Base-by-base conservation (phyloP, 2,888 invertebrate genomes). In the Acleris holmiana region DNA sequence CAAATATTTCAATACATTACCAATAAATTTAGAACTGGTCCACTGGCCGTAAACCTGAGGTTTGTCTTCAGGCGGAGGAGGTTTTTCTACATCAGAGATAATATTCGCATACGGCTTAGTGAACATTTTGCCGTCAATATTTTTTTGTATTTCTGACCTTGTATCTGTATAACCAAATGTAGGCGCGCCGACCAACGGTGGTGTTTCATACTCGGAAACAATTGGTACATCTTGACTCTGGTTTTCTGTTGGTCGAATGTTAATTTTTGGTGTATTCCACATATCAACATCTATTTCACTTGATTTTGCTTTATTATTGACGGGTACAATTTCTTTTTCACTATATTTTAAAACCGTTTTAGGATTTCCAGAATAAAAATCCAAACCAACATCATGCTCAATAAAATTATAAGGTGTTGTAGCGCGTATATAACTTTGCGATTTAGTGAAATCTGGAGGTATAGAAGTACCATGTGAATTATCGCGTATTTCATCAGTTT, bases 21-120 rank as follows among this genome's bases (percentile, higher is more conserved):
- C 84, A 13, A 88, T 88, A 73, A 86, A 89, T 71, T 85, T 87
- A 1, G 88, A 84, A 71, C 84, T 83, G 7, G 85, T 84, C 89
- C 89, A 89, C 68, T 89, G 88, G 2, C 88, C 88, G 62, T 86
- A 89, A 10, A 85, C 82, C 69, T 84, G 84, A 10, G 72, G 71
- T 67, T 83, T 78, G 59, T 75, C 76, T 25, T 76, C 70, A 7
- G 73, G 51, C 0, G 85, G 82, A 18, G 89, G 89, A 48, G 89
- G 87, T 8, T 76, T 80, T 76, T 85, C 86, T 7, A 80, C 61
- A 29, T 86, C 84, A 8, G 79, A 73, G 67, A 86, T 62, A 67
- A 75, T 71, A 63, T 73, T 68, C 8, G 66, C 50, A 41, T 67
- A 61, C 35, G 69, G 71, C 40, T 69, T 75, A 44, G 8, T 44